These are phyloP conservation scores for Tinamus guttatus DNA, from an alignment of 2,113 vertebrate genomes.

Conservation along the genomic window DNA sequence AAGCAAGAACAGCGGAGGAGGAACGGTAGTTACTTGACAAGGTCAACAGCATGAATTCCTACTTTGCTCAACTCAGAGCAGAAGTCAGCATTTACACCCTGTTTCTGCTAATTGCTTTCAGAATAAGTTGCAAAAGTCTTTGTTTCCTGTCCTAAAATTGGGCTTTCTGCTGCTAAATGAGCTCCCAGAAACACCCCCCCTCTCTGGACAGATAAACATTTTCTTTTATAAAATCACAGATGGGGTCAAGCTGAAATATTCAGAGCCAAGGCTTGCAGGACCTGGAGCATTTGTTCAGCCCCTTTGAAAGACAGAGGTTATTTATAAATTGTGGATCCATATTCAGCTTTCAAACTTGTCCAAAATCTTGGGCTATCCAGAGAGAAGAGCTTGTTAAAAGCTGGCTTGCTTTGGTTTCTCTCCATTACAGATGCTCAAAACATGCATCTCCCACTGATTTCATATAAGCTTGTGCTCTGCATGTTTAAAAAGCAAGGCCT, in stretches of 20 bases:
- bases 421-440: background rate
- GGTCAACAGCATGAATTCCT: slow-evolving; percentile 61
- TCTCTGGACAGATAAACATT: background rate
- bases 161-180: slow-evolving; percentile 22
- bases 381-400: background rate
- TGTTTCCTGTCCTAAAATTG: background rate
- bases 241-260: background rate
- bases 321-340: slow-evolving; percentile 14
- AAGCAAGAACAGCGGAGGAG: slow-evolving; percentile 36
- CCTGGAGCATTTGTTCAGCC: background rate
- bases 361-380: background rate
- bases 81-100: background rate
- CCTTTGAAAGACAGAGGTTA: slow-evolving; percentile 18
- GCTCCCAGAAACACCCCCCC: background rate
- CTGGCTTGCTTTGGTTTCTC: background rate
- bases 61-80: slow-evolving; percentile 41
- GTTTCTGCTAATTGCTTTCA: slow-evolving; percentile 55
- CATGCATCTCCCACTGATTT: background rate
- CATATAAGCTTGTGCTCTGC: background rate
- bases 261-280: background rate
- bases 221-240: background rate
- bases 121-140: slow-evolving; percentile 11
- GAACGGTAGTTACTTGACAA: slow-evolving; percentile 58
- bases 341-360: background rate
- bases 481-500: background rate